A percentile compares a stretch with the other conserved stretches of the same genome.
These are phyloP conservation scores for Sterrhoptilus dennistouni DNA, from an alignment of 2,113 vertebrate genomes.

Conservation along the genomic window DNA sequence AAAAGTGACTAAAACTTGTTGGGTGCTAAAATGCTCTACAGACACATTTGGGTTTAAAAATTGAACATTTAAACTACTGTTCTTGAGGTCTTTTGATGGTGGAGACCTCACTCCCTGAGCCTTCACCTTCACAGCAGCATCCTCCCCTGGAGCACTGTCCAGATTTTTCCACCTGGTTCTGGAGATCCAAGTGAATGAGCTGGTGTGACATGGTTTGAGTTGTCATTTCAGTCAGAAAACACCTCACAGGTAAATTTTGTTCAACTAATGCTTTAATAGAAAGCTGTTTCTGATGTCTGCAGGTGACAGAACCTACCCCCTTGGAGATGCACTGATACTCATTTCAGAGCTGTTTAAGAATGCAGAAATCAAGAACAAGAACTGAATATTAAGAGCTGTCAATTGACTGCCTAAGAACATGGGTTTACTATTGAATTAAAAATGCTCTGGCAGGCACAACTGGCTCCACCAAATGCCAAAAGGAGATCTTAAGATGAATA, in stretches of 20 bases:
- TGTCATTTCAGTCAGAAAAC: neutral
- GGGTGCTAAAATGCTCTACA: neutral
- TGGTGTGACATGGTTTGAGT: neutral
- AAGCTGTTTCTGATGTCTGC: neutral
- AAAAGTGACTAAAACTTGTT: neutral
- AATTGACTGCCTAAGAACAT: constrained; percentile 39
- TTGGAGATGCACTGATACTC: neutral
- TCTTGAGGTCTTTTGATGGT: neutral
- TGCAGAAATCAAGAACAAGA: constrained; percentile 1
- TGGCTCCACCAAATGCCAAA: constrained; percentile 51
- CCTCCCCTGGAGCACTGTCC: neutral
- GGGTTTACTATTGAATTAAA: constrained; percentile 69
- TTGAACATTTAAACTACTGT: neutral
- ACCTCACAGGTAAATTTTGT: neutral
- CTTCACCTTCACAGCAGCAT: neutral
- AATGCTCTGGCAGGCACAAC: constrained; percentile 62
- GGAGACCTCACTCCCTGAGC: neutral
- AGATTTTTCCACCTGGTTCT: neutral
- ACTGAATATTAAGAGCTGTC: constrained; percentile 46
- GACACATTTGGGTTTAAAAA: neutral
- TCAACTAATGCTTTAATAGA: neutral
- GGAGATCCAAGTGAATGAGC: neutral
- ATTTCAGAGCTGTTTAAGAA: constrained; percentile 1
- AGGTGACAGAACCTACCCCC: neutral
- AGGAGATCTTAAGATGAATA: constrained; percentile 21